Percentiles rank a stretch among this genome's conserved stretches.
These are phyloP conservation scores for Tamandua tetradactyla DNA, from an alignment of 2,797 vertebrate species.

Conservation along the genomic window DNA sequence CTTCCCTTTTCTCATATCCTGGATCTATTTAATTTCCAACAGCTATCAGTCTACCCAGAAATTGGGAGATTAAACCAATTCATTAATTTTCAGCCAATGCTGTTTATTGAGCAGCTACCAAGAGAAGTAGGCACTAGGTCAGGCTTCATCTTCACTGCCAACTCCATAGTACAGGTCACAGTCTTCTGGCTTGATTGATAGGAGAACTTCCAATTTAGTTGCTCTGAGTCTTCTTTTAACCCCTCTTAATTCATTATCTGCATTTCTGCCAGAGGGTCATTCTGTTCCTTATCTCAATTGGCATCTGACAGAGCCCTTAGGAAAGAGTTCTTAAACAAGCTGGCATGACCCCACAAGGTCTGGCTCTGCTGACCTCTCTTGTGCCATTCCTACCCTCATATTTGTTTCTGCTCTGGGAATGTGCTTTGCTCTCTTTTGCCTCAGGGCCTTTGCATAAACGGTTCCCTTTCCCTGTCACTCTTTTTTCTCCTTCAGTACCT, in stretches of 20 bases:
- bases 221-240: not conserved
- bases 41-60: not conserved
- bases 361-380: not conserved
- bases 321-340: not conserved
- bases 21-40: not conserved
- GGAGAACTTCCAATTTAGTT: not conserved
- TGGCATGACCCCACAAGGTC: not conserved
- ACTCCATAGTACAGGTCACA: not conserved
- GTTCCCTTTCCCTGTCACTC: too few relatives aligned
- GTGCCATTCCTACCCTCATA: not conserved
- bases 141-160: not conserved
- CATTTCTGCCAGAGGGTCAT: not conserved
- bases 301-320: not conserved
- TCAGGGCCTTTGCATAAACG: too few relatives aligned
- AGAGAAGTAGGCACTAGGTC: not conserved
- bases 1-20: not conserved
- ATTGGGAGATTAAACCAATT: not conserved
- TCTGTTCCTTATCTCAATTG: not conserved
- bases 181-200: not conserved
- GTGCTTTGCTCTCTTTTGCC: not conserved
- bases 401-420: not conserved
- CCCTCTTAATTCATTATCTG: not conserved
- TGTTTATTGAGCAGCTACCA: not conserved
- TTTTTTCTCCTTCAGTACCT: too few relatives aligned
- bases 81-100: slow-evolving; percentile 13